Evolutionary conservation across 1,140 invertebrate species (phyloP).

Genomic region (Capitella teleta): DNA sequence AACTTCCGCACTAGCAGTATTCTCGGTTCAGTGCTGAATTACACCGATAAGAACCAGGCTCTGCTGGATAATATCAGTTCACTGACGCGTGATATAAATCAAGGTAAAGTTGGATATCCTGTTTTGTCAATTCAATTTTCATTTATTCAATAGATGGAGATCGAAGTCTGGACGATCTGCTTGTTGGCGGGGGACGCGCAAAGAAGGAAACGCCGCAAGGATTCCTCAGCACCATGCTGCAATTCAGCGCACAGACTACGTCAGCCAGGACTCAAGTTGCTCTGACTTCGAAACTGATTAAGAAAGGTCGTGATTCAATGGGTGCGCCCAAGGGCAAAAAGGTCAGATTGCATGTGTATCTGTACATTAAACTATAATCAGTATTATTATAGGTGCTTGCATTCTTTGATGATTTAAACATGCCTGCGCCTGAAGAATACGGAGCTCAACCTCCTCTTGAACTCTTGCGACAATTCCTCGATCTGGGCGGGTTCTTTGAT

Average conservation of each 20-base stretch:
- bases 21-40: slow-evolving; percentile 31
- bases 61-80: slow-evolving; percentile 32
- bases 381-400: slow-evolving; percentile 39
- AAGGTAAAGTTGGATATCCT: no score
- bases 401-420: slow-evolving; percentile 47
- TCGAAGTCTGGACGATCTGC: no score
- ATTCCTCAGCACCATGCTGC: slow-evolving; percentile 30
- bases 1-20: slow-evolving; percentile 27
- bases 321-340: slow-evolving; percentile 36
- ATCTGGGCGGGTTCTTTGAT: slow-evolving; percentile 70
- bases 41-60: slow-evolving; percentile 29
- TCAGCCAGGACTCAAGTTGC: slow-evolving; percentile 28
- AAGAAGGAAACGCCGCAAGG: slow-evolving; percentile 22
- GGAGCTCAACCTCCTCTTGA: slow-evolving; percentile 41
- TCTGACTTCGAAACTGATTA: slow-evolving; percentile 39
- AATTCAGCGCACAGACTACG: slow-evolving; percentile 36
- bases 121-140: no score
- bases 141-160: no score
- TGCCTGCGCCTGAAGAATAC: slow-evolving; percentile 37
- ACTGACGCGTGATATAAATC: no score
- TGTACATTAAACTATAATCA: no score
- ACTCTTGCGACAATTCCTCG: slow-evolving; percentile 60
- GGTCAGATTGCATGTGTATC: slow-evolving; percentile 14
- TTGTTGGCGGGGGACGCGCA: slow-evolving; percentile 1
- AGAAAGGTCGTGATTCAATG: slow-evolving; percentile 31